phyloP scores from a whole-genome alignment of 2,113 vertebrate species.

The Thamnophis sirtalis region DNA sequence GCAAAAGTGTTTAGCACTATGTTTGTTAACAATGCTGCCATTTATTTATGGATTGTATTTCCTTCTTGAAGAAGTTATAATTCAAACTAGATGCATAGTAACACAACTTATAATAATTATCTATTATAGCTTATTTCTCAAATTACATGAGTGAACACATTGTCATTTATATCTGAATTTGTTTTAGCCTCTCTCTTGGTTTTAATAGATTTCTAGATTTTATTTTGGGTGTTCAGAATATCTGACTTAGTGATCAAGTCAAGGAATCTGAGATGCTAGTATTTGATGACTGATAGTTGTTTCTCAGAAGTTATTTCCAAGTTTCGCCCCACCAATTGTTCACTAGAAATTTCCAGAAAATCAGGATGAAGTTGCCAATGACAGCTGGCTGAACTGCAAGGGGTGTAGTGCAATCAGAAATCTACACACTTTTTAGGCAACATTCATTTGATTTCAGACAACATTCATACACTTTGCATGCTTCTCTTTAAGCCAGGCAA shows the following conservation, averaged over 20 bases:
- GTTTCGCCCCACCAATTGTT: no score
- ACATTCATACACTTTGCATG: no score
- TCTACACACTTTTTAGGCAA: no score
- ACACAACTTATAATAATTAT: background rate
- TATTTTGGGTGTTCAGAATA: background rate
- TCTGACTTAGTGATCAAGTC: background rate
- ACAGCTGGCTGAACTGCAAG: no score
- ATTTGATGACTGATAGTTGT: background rate
- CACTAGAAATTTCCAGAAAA: no score
- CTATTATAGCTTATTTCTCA: background rate
- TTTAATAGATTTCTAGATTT: background rate
- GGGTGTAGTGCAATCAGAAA: no score
- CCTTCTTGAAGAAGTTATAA: background rate
- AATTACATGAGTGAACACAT: background rate
- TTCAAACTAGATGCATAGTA: background rate
- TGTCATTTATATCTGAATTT: background rate
- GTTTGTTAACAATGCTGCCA: background rate
- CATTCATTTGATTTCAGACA: no score
- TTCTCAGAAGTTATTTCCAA: background rate
- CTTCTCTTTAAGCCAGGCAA: no score
- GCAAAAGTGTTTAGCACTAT: background rate
- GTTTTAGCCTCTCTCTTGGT: background rate
- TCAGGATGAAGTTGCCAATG: no score
- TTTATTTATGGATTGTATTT: background rate
- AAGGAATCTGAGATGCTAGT: background rate